Evolutionary conservation across 2,888 invertebrate genomes (phyloP), one percentile per base, ranked within the genome.

Genomic region (Odontothrips loti): DNA sequence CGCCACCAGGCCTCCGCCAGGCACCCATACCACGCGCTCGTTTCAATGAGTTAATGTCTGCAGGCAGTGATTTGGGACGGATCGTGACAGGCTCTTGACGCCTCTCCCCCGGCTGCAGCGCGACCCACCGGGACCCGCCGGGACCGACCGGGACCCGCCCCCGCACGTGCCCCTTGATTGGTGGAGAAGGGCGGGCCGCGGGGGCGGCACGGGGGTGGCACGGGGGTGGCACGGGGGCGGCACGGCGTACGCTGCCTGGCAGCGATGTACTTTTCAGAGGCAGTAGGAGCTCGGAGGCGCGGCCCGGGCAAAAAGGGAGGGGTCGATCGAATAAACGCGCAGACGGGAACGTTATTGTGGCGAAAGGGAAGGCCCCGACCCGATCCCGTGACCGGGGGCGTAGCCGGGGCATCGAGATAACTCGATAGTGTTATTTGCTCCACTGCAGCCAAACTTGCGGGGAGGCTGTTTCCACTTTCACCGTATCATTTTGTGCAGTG

Each of bases 81-180:
- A 75, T 75, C 68, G 23, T 75, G 68, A 75, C 68, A 75, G 68
- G 68, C 68, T 23, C 68, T 27, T 10, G 3, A 75, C 68, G 68
- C 68, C 68, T 23, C 51, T 20, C 15, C 58, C 58, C 58, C 20
- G 17, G 20, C 58, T n/a, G 51, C 58, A 58, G 58, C 58, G 58
- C 51, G 51, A 1, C 51, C 15, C 27, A 23, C 27, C 68, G 3
- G 68, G 51, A 15, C 68, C 27, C 68, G 68, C 68, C 68, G 10
- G 9, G 51, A 1, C 51, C 15, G 68, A 23, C 27, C 68, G 3
- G 68, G 51, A 15, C 68, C 27, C 68, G 68, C 68, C 68, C 68
- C 68, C 27, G 68, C 68, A 75, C 68, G 68, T 75, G 68, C 27
- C 23, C 27, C 68, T 27, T 75, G 68, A 75, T 75, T 75, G 68